A percentile compares a stretch with the other conserved stretches of the same genome.
Evolutionary conservation across 2,113 vertebrate species (phyloP).

Genomic region (Prunella fulvescens): DNA sequence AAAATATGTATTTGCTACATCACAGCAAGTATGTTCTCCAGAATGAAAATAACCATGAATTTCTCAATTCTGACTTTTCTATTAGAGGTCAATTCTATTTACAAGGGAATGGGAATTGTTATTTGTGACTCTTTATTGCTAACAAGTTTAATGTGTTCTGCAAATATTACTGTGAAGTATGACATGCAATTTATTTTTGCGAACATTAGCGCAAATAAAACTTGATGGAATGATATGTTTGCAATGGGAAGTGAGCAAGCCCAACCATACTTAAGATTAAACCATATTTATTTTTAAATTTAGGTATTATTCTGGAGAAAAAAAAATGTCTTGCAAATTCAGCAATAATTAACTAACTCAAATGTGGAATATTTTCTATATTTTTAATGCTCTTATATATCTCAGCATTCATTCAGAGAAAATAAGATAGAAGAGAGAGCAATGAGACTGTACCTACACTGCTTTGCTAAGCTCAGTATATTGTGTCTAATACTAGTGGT

Average conservation of each 20-base stretch:
- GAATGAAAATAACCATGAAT: constrained; percentile 45
- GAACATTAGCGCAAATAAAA: constrained; percentile 8
- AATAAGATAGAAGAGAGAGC: neutral
- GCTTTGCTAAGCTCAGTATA: neutral
- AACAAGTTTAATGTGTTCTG: neutral
- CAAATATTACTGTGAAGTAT: neutral
- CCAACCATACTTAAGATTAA: neutral
- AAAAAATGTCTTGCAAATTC: neutral
- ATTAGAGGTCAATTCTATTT: constrained; percentile 54
- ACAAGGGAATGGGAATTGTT: constrained; percentile 31
- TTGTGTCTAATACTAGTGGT: neutral
- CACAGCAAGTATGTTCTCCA: constrained; percentile 15
- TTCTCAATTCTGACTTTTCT: constrained; percentile 48
- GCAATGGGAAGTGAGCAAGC: neutral
- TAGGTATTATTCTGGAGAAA: neutral
- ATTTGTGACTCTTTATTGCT: neutral
- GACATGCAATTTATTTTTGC: neutral
- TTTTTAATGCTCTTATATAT: neutral
- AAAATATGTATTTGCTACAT: neutral
- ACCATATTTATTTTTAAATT: neutral
- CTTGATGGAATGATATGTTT: neutral
- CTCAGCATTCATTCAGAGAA: neutral
- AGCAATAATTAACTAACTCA: neutral
- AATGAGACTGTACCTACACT: neutral
- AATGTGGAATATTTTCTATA: neutral